Conservation (phyloP, 1,140 invertebrate genomes). For the Cydia pomonella region DNA sequence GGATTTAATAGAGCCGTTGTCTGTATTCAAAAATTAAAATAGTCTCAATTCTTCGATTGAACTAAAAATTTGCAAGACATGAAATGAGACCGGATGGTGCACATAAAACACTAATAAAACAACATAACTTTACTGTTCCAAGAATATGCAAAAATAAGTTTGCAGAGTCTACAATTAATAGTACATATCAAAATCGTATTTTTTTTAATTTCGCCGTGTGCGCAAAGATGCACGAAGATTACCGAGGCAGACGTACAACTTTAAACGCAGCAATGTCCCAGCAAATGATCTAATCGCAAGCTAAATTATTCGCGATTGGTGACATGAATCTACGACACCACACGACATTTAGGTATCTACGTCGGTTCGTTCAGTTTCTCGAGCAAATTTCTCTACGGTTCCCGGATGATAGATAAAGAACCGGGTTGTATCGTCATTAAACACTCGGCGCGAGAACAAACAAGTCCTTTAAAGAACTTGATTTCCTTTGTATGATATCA, state of each 20-base stretch:
- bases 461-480: conserved; percentile 33
- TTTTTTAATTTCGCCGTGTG: not conserved
- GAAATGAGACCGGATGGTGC: too few relatives aligned
- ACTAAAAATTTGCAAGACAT: too few relatives aligned
- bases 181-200: too few relatives aligned
- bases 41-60: too few relatives aligned
- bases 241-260: not conserved
- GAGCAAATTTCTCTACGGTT: conserved; percentile 1
- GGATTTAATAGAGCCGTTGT: too few relatives aligned
- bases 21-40: too few relatives aligned
- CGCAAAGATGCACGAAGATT: not conserved
- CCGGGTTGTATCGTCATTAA: not conserved
- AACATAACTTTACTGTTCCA: too few relatives aligned
- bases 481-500: conserved; percentile 37
- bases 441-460: not conserved
- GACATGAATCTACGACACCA: not conserved
- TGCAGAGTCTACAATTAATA: too few relatives aligned
- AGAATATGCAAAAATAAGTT: too few relatives aligned
- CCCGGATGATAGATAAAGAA: conserved; percentile 10
- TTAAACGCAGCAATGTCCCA: not conserved
- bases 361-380: not conserved
- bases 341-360: too few relatives aligned
- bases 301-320: not conserved
- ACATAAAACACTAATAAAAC: too few relatives aligned
- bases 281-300: not conserved